A percentile compares a stretch with the other conserved stretches of the same genome.
Evolutionary conservation across 2,888 invertebrate genomes (phyloP).

Genomic region (Xylota segnis): DNA sequence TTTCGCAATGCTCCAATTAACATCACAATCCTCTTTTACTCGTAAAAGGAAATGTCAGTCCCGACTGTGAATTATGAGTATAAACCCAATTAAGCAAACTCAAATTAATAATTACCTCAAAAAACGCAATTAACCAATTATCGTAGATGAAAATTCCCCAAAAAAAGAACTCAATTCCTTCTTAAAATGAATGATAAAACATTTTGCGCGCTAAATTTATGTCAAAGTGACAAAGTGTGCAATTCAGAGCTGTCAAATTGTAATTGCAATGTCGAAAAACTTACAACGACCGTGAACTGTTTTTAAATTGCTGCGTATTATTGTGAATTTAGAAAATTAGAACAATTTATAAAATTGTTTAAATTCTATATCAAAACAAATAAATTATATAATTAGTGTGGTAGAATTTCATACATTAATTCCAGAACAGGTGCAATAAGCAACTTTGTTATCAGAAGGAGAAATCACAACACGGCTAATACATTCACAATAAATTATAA

Average conservation of each 20-base stretch:
- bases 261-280: slow-evolving; percentile 16
- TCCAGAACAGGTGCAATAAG: too few species aligned
- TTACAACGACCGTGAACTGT: slow-evolving; percentile 7
- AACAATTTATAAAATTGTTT: slow-evolving; percentile 6
- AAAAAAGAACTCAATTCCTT: slow-evolving; percentile 1
- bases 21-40: not conserved
- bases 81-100: not conserved
- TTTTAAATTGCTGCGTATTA: slow-evolving; percentile 16
- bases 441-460: not conserved
- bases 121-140: slow-evolving; percentile 38
- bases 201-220: not conserved
- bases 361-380: not conserved
- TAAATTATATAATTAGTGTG: slow-evolving; percentile 13
- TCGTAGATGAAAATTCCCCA: not conserved
- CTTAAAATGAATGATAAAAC: not conserved
- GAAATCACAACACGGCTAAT: not conserved
- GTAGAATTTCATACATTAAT: too few species aligned
- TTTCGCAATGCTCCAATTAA: not conserved
- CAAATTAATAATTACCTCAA: slow-evolving; percentile 20
- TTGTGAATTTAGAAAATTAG: slow-evolving; percentile 20
- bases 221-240: slow-evolving; percentile 20
- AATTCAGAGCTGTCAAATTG: slow-evolving; percentile 27
- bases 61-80: not conserved
- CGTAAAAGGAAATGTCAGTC: slow-evolving; percentile 19
- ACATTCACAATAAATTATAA: not conserved